These are phyloP conservation scores for Patiria pectinifera DNA, from an alignment of 53 echinoderm and acorn worm genomes.

Conservation along the genomic window DNA sequence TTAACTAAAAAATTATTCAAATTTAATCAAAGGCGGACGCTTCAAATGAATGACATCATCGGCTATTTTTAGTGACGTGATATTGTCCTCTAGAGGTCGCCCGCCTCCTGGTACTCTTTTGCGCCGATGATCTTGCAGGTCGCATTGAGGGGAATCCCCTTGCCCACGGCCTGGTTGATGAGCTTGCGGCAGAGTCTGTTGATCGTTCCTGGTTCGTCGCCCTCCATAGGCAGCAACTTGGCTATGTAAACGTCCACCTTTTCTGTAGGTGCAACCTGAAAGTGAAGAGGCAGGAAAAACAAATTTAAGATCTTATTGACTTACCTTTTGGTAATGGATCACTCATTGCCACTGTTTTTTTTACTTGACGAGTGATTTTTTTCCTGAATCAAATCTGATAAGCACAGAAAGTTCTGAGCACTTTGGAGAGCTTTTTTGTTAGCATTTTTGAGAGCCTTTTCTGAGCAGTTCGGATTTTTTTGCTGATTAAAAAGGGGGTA, in stretches of 20 bases:
- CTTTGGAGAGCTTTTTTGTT: no score
- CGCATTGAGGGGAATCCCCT: conserved; percentile 58
- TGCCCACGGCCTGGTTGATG: conserved; percentile 55
- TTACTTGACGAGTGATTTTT: no score
- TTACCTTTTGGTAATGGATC: no score
- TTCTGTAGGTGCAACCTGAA: conserved; percentile 49
- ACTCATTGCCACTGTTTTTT: no score
- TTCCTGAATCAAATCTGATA: no score
- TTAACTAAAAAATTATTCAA: neutral
- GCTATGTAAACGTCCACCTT: conserved; percentile 58
- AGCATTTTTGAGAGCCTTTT: no score
- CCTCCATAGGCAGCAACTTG: conserved; percentile 57
- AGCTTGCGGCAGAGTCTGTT: conserved; percentile 45
- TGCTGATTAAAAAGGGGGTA: no score
- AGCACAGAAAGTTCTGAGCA: no score
- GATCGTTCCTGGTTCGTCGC: conserved; percentile 59
- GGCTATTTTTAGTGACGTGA: neutral
- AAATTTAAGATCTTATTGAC: neutral
- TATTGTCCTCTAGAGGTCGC: conserved; percentile 49
- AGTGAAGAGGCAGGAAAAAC: neutral
- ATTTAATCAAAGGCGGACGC: neutral
- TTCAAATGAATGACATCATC: neutral
- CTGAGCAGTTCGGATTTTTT: no score
- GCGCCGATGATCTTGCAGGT: conserved; percentile 72
- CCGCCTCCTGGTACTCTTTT: conserved; percentile 71